Conservation (phyloP, 2,888 invertebrate genomes). For the Linnaemya tessellans region DNA sequence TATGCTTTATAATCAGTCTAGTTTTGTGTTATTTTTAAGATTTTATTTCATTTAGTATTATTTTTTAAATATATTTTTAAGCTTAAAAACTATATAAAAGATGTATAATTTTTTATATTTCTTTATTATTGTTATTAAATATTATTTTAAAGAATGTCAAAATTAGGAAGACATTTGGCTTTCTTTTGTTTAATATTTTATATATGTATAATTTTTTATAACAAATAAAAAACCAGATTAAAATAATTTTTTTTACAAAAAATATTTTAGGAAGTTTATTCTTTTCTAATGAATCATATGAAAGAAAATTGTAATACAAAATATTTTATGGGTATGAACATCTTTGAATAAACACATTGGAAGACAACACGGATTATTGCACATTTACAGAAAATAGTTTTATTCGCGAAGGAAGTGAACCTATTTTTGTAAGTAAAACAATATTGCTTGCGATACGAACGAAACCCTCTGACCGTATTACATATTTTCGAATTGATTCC, state of each 20-base stretch:
- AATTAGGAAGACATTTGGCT: constrained; percentile 80
- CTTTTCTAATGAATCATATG: background rate
- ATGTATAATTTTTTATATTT: constrained; percentile 62
- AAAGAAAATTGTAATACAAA: background rate
- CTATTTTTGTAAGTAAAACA: too few species aligned
- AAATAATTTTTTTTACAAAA: background rate
- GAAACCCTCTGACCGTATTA: too few species aligned
- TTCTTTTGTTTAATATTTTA: constrained; percentile 73
- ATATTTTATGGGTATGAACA: background rate
- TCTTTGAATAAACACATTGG: constrained; percentile 19
- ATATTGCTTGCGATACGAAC: background rate
- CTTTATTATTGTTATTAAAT: constrained; percentile 57
- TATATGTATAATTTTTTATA: constrained; percentile 48
- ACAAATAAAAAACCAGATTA: constrained; percentile 24
- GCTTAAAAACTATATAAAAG: constrained; percentile 71
- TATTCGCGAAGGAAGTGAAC: background rate
- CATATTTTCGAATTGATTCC: too few species aligned
- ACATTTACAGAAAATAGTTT: constrained; percentile 6
- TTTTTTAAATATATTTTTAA: constrained; percentile 59
- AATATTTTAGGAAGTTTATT: background rate
- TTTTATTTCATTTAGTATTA: constrained; percentile 48
- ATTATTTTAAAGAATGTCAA: constrained; percentile 70
- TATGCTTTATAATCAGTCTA: constrained; percentile 72
- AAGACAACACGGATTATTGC: background rate
- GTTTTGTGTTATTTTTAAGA: constrained; percentile 72